A percentile compares a stretch with the other conserved stretches of the same genome.
Conservation (phyloP, 2,797 vertebrate species). For the Poliocrania exsul region DNA sequence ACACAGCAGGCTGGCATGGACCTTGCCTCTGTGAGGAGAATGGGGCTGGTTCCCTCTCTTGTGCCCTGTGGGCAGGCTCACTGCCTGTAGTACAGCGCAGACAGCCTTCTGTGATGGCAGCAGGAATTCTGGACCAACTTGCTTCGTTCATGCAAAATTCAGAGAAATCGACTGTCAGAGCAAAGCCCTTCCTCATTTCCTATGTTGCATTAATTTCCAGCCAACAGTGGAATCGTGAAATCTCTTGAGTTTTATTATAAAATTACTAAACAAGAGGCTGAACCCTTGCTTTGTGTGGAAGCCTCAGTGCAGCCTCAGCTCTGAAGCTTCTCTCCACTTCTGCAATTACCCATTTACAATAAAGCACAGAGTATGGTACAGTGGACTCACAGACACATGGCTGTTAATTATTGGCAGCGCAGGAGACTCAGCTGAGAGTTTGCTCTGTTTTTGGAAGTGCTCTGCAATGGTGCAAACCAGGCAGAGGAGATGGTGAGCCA, state of each 20-base stretch:
- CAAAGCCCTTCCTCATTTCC: not conserved
- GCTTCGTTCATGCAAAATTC: not conserved
- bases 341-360: not conserved
- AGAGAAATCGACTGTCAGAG: not conserved
- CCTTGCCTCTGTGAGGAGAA: not conserved
- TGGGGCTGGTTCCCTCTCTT: not conserved
- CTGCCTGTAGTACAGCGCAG: not conserved
- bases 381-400: not conserved
- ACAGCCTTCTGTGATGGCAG: not conserved
- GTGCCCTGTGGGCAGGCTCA: not conserved
- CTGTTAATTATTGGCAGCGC: not conserved
- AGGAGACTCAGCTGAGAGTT: not conserved
- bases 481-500: not conserved
- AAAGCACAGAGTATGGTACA: not conserved
- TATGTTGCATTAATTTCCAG: not conserved
- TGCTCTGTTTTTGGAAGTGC: not conserved
- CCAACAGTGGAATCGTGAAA: not conserved
- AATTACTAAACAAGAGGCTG: not conserved
- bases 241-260: conserved; percentile 23
- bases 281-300: not conserved
- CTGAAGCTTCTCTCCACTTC: not conserved
- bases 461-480: not conserved
- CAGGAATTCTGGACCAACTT: not conserved
- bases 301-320: not conserved
- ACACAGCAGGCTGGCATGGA: fast-evolving